Percentiles rank a stretch among this genome's conserved stretches.
These are phyloP conservation scores for Lepidiolamprologus cunningtoni DNA, from an alignment of 2,113 vertebrate genomes.

Conservation along the genomic window DNA sequence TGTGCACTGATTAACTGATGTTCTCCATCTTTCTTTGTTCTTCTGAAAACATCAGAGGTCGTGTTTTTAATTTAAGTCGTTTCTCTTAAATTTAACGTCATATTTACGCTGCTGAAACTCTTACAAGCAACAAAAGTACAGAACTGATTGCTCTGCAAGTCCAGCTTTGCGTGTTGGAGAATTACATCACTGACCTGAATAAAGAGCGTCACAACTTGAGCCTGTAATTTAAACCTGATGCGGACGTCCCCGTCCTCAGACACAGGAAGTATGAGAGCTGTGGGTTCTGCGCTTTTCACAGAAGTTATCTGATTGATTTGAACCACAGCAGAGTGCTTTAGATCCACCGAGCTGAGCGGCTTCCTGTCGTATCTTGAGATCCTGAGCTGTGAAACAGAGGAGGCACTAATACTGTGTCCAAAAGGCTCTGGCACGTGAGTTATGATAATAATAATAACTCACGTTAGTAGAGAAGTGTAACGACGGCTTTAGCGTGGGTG, in stretches of 20 bases:
- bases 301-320: conserved; percentile 63
- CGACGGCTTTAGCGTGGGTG: conserved; percentile 74
- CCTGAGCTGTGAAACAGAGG: conserved; percentile 66
- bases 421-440: neutral
- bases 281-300: neutral
- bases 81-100: neutral
- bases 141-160: neutral
- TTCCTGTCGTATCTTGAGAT: conserved; percentile 70
- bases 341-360: conserved; percentile 66
- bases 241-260: conserved; percentile 43
- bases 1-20: neutral
- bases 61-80: rapidly evolving
- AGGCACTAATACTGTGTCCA: neutral
- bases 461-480: conserved; percentile 78
- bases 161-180: neutral
- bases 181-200: conserved; percentile 28
- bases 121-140: too few species aligned
- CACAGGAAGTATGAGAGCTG: conserved; percentile 14
- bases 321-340: conserved; percentile 55
- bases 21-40: neutral
- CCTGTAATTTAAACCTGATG: conserved; percentile 29
- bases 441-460: conserved; percentile 44
- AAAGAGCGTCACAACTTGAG: conserved; percentile 19
- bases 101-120: neutral
- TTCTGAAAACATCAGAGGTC: neutral